Percentiles rank a stretch among this genome's conserved stretches.
phyloP scores from a whole-genome alignment of 2,797 vertebrate species.

The Pteronotus mesoamericanus region DNA sequence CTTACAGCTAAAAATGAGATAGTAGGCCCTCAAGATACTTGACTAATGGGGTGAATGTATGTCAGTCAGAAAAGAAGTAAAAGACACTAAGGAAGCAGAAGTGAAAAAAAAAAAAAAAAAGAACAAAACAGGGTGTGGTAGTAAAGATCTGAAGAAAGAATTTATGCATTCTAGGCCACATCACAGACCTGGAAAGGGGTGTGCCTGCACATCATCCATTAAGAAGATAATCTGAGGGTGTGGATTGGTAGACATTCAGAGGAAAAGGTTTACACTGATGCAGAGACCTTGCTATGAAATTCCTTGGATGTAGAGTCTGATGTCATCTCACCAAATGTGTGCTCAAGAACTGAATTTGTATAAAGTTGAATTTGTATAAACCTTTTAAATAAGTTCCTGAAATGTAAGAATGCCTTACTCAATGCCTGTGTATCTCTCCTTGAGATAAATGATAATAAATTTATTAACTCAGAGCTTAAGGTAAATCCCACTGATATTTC shows the following conservation, averaged over 20 bases:
- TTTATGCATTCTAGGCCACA: constrained; percentile 7
- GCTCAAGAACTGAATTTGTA: neutral
- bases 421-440: neutral
- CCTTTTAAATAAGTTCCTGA: neutral
- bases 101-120: neutral
- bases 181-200: neutral
- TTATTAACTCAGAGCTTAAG: neutral
- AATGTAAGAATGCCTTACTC: neutral
- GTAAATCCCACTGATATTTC: neutral
- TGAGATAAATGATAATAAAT: neutral
- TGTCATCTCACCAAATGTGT: neutral
- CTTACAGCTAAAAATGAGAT: constrained; percentile 21
- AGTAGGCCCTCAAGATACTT: neutral
- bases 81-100: neutral
- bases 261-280: neutral
- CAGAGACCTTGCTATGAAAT: neutral
- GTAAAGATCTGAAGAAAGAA: neutral
- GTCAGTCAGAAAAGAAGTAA: neutral
- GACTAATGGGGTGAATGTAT: neutral
- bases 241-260: neutral
- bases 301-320: neutral
- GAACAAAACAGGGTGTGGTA: neutral
- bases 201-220: neutral
- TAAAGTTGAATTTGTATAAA: neutral
- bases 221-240: constrained; percentile 32